These are phyloP conservation scores for Danio tinwini DNA, from an alignment of 2,797 vertebrate species.

Conservation along the genomic window DNA sequence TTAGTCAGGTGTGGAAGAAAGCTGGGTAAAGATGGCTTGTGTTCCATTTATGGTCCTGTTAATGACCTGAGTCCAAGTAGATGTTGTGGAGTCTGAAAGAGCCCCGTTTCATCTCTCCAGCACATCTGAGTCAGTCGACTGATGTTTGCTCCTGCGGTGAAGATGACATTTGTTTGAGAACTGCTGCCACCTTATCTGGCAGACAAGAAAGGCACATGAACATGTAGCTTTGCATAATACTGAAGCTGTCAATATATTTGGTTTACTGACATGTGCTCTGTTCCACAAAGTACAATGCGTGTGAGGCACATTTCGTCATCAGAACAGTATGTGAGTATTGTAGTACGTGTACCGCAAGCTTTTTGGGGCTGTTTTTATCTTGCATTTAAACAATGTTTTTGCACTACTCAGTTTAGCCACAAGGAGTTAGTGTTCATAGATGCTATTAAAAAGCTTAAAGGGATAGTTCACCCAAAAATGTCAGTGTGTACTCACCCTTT, in stretches of 20 bases:
- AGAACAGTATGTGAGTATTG: too few species aligned
- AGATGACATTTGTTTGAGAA: conserved; percentile 56
- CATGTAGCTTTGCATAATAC: conserved; percentile 39
- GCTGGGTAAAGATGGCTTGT: too few species aligned
- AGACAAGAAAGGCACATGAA: conserved; percentile 30
- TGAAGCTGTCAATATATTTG: conserved; percentile 35
- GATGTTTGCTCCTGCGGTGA: conserved; percentile 51
- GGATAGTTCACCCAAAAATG: too few species aligned
- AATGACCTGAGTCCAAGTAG: conserved; percentile 44
- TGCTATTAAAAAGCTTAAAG: too few species aligned
- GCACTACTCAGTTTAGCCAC: too few species aligned
- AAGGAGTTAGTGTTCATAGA: too few species aligned
- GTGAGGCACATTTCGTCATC: too few species aligned
- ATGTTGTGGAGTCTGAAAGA: conserved; percentile 46
- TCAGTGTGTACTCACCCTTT: too few species aligned
- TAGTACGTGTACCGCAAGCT: too few species aligned
- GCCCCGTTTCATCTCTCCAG: conserved; percentile 50
- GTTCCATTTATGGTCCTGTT: conserved; percentile 9
- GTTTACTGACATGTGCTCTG: conserved; percentile 6
- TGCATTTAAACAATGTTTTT: too few species aligned
- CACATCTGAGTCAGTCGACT: conserved; percentile 46
- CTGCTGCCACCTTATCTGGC: conserved; percentile 56
- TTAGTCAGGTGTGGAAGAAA: too few species aligned
- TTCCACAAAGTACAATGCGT: neutral
- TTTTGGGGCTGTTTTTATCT: too few species aligned